phyloP scores from a whole-genome alignment of 2,113 vertebrate genomes.

The Channa argus region DNA sequence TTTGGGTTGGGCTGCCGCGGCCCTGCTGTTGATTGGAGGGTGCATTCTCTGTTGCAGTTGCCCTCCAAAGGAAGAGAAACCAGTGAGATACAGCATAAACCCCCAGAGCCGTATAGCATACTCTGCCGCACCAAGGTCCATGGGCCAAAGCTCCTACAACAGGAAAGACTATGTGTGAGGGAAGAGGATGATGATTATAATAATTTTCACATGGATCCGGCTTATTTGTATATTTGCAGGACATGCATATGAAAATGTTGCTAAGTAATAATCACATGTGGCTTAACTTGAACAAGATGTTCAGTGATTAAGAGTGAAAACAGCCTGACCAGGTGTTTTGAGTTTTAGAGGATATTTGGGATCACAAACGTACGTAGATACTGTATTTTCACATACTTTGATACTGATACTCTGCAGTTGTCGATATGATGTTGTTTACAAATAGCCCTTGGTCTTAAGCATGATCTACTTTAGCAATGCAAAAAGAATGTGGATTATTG shows the following conservation, averaged over 20 bases:
- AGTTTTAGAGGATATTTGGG: not conserved
- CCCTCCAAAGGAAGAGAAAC: slow-evolving; percentile 85
- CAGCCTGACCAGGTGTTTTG: not conserved
- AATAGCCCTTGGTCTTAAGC: not conserved
- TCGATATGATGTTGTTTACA: slow-evolving; percentile 46
- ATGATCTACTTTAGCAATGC: not conserved
- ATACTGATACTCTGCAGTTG: not conserved
- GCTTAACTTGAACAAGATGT: not conserved
- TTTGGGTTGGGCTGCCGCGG: slow-evolving; percentile 90
- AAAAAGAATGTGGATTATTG: not conserved
- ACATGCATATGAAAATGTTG: slow-evolving; percentile 9
- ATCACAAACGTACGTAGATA: slow-evolving; percentile 14
- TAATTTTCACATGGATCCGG: not conserved
- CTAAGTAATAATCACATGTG: slow-evolving; percentile 1
- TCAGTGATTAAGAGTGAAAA: not conserved
- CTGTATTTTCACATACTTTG: not conserved
- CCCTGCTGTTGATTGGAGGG: slow-evolving; percentile 88
- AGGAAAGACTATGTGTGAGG: slow-evolving; percentile 93
- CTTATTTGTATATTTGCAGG: slow-evolving; percentile 8
- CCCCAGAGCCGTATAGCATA: slow-evolving; percentile 85
- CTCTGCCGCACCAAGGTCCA: slow-evolving; percentile 85
- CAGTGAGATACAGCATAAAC: slow-evolving; percentile 74
- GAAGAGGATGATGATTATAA: not conserved
- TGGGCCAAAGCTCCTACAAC: slow-evolving; percentile 84
- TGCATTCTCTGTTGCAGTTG: slow-evolving; percentile 93